Conservation (phyloP, 1,140 invertebrate species). For the Ooceraea biroi region DNA sequence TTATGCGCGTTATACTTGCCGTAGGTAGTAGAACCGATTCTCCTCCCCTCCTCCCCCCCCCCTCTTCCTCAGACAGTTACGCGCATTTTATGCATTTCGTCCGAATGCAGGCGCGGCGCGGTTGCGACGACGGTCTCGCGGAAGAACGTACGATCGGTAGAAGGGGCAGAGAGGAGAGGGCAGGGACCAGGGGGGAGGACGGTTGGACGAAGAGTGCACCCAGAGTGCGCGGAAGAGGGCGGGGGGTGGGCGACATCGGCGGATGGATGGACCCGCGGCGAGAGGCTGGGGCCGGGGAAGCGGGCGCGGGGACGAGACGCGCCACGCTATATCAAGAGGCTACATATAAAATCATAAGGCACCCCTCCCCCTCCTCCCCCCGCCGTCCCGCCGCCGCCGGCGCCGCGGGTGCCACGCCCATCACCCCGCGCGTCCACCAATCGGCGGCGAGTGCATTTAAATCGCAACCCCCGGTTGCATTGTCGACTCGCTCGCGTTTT, state of each 20-base stretch:
- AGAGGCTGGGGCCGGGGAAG: constrained; percentile 19
- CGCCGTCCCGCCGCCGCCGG: too few relatives aligned
- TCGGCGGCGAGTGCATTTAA: constrained; percentile 83
- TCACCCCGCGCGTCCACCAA: constrained; percentile 82
- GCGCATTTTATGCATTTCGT: constrained; percentile 78
- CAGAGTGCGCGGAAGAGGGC: background rate
- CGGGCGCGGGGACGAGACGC: background rate
- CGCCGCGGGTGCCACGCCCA: constrained; percentile 81
- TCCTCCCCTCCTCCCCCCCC: too few relatives aligned
- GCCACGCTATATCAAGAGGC: constrained; percentile 75
- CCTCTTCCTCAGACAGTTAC: constrained; percentile 69
- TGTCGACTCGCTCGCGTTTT: constrained; percentile 76
- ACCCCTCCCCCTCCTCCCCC: constrained; percentile 24
- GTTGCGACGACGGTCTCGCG: constrained; percentile 29
- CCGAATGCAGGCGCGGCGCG: constrained; percentile 58
- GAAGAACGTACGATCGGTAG: too few relatives aligned
- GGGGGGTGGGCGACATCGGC: constrained; percentile 33
- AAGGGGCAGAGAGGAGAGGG: constrained; percentile 10
- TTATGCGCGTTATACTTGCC: constrained; percentile 69
- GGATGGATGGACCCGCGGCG: constrained; percentile 55
- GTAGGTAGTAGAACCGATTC: constrained; percentile 39
- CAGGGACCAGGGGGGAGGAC: constrained; percentile 26
- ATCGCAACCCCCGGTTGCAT: constrained; percentile 84
- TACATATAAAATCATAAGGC: constrained; percentile 85
- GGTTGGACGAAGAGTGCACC: constrained; percentile 60